These are phyloP conservation scores for Prunella strophiata DNA, from an alignment of 2,797 vertebrate genomes.

Conservation along the genomic window DNA sequence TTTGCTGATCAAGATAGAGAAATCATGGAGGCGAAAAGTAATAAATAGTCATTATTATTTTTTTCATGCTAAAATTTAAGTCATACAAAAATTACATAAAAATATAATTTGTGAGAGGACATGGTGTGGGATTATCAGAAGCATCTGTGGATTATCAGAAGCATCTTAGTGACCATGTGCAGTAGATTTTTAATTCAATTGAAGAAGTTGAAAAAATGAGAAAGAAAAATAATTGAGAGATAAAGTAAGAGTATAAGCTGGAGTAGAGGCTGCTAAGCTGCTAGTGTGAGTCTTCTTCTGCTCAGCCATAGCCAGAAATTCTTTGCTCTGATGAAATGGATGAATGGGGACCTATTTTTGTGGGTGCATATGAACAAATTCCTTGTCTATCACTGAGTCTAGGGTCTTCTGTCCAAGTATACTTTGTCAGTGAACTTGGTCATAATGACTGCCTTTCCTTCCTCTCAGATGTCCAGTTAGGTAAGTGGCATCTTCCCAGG, in stretches of 20 bases:
- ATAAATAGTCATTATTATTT: neutral
- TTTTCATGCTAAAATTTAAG: neutral
- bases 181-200: neutral
- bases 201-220: neutral
- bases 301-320: neutral
- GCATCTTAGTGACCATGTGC: neutral
- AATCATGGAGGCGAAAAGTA: neutral
- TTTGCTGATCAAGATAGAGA: neutral
- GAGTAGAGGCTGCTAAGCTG: neutral
- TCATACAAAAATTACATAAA: neutral
- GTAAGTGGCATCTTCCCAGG: neutral
- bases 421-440: neutral
- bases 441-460: neutral
- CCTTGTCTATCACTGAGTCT: neutral
- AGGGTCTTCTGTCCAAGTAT: neutral
- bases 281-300: neutral
- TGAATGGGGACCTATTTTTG: neutral
- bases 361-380: neutral
- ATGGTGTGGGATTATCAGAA: neutral
- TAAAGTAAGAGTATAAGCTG: neutral
- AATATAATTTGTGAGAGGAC: neutral
- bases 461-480: neutral
- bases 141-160: neutral
- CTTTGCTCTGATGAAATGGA: neutral
- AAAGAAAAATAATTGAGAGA: neutral